Evolutionary conservation across 2,888 invertebrate species (phyloP).

Genomic region (Drosophila pseudotalamancana): DNA sequence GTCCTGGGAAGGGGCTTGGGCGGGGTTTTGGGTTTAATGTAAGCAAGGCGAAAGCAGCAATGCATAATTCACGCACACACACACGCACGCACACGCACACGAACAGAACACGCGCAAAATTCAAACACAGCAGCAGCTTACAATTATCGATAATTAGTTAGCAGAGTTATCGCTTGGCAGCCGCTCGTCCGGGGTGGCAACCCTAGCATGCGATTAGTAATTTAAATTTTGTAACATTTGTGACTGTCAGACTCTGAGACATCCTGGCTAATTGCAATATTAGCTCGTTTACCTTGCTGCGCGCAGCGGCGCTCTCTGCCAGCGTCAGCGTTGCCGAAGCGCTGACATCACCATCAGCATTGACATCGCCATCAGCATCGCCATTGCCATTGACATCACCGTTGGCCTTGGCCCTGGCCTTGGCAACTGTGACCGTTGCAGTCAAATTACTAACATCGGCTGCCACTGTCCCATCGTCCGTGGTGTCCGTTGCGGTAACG

Average conservation of each 20-base stretch:
- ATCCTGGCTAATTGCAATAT: slow-evolving; percentile 10
- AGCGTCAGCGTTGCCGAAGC: slow-evolving; percentile 60
- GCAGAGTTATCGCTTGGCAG: slow-evolving; percentile 22
- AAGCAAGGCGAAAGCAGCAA: slow-evolving; percentile 24
- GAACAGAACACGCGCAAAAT: slow-evolving; percentile 3
- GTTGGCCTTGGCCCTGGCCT: slow-evolving; percentile 4
- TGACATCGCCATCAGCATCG: slow-evolving; percentile 20
- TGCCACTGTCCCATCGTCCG: slow-evolving; percentile 47
- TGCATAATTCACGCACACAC: slow-evolving; percentile 20
- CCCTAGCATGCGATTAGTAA: slow-evolving; percentile 54
- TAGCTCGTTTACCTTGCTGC: slow-evolving; percentile 66
- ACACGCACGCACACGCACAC: not conserved
- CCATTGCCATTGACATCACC: slow-evolving; percentile 21
- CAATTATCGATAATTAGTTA: slow-evolving; percentile 14
- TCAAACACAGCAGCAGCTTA: slow-evolving; percentile 13
- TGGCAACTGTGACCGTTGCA: slow-evolving; percentile 4
- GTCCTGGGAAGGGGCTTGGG: not conserved
- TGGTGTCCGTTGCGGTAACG: slow-evolving; percentile 51
- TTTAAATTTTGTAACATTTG: slow-evolving; percentile 1
- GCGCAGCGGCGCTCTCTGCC: slow-evolving; percentile 49
- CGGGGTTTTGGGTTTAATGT: not conserved
- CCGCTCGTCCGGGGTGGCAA: slow-evolving; percentile 12
- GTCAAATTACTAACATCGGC: slow-evolving; percentile 1
- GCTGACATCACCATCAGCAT: slow-evolving; percentile 47
- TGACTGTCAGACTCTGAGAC: slow-evolving; percentile 6